Percentiles rank a stretch among this genome's conserved stretches.
Conservation (phyloP, 2,797 vertebrate species). For the Perodicticus potto region DNA sequence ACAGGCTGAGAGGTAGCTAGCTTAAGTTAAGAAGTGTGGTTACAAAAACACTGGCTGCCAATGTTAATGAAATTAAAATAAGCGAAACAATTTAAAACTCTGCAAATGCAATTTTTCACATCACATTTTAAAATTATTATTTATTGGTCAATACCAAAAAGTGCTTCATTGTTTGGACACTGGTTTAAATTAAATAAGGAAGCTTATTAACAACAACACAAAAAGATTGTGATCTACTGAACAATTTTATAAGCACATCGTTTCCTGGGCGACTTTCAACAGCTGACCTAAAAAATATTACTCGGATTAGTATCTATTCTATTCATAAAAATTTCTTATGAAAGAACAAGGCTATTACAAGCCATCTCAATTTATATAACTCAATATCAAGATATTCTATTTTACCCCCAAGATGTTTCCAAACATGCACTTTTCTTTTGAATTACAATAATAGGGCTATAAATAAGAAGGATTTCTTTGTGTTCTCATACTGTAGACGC, state of each 20-base stretch:
- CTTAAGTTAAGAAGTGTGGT: neutral
- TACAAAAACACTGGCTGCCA: neutral
- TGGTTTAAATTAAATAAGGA: constrained; percentile 58
- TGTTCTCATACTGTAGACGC: neutral
- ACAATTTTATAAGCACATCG: constrained; percentile 52
- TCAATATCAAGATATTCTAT: constrained; percentile 49
- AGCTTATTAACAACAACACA: constrained; percentile 16
- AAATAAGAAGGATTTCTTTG: constrained; percentile 34
- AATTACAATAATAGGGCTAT: constrained; percentile 21
- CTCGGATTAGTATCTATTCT: constrained; percentile 64
- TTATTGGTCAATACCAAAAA: constrained; percentile 38
- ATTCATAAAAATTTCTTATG: constrained; percentile 48
- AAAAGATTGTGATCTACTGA: constrained; percentile 43
- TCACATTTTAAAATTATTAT: constrained; percentile 8
- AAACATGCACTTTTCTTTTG: constrained; percentile 12
- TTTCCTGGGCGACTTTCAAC: constrained; percentile 56
- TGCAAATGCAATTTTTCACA: neutral
- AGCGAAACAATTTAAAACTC: neutral
- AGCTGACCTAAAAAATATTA: constrained; percentile 69
- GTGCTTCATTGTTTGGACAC: constrained; percentile 38
- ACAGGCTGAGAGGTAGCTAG: neutral
- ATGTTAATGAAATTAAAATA: neutral
- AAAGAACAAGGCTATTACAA: constrained; percentile 41
- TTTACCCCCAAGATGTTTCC: constrained; percentile 50
- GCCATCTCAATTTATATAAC: constrained; percentile 41